These are phyloP conservation scores for Drosophila jambulina DNA, from an alignment of 1,140 invertebrate genomes.

Conservation along the genomic window DNA sequence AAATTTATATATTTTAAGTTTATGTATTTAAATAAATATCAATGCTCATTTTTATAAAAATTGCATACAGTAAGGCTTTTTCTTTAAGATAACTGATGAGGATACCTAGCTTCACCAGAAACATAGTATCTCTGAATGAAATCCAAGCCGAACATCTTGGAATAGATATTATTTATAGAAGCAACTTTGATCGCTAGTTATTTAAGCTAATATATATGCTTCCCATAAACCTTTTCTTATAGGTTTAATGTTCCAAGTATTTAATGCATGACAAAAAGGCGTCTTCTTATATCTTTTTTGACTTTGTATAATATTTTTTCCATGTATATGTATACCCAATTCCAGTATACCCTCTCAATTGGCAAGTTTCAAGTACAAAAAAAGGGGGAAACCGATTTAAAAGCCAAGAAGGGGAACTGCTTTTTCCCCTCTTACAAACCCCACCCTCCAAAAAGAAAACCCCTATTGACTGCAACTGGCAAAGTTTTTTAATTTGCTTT, in stretches of 20 bases:
- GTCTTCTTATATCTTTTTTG: neutral
- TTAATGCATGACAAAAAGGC: neutral
- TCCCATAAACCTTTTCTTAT: neutral
- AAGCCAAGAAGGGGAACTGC: conserved; percentile 20
- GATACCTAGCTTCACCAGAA: too few species aligned
- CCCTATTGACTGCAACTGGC: conserved; percentile 31
- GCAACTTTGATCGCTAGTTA: fast-evolving
- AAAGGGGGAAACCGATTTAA: conserved; percentile 44
- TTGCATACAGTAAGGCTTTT: too few species aligned
- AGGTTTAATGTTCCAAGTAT: too few species aligned
- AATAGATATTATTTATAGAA: neutral
- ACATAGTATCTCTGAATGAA: neutral
- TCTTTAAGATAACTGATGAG: neutral
- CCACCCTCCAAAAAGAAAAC: neutral
- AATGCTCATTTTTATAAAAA: neutral
- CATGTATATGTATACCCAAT: neutral
- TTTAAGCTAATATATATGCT: neutral
- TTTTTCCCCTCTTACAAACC: neutral
- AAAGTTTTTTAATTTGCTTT: conserved; percentile 83
- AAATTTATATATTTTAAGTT: neutral
- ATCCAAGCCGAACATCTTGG: neutral
- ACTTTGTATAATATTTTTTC: neutral
- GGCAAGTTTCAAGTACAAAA: neutral
- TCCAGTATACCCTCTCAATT: neutral
- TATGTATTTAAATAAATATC: neutral